Percentiles rank a stretch among this genome's conserved stretches.
These are phyloP conservation scores for Ivindomyrus marchei DNA, from an alignment of 2,113 vertebrate species.

Conservation along the genomic window DNA sequence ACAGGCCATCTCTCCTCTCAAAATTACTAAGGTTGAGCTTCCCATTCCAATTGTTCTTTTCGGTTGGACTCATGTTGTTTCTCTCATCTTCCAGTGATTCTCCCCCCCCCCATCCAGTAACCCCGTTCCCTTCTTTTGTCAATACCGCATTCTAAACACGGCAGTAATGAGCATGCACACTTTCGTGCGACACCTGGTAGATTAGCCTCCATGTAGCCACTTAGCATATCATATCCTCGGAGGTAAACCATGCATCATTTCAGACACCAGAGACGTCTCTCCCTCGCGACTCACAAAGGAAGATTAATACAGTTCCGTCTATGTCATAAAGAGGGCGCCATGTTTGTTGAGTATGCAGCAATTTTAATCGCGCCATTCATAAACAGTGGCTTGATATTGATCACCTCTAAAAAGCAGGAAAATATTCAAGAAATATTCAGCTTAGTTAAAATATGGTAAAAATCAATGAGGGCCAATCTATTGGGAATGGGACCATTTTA, in stretches of 20 bases:
- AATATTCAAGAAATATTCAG: not conserved
- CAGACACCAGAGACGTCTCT: not conserved
- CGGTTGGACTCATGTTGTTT: not conserved
- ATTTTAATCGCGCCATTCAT: not conserved
- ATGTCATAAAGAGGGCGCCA: not conserved
- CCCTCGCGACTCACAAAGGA: not conserved
- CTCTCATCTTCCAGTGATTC: not conserved
- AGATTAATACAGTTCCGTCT: not conserved
- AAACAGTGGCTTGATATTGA: not conserved
- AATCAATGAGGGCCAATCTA: not conserved
- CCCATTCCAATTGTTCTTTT: not conserved
- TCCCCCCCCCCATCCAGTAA: not conserved
- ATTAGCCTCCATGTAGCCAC: conserved; percentile 11
- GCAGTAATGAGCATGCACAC: not conserved
- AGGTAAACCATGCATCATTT: not conserved
- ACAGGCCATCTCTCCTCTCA: not conserved
- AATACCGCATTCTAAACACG: not conserved
- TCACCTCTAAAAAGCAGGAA: not conserved
- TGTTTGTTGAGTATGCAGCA: not conserved
- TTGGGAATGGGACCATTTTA: not conserved
- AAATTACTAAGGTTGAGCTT: not conserved
- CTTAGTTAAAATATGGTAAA: not conserved
- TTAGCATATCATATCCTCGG: not conserved
- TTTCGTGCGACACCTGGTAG: not conserved
- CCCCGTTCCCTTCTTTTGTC: not conserved